phyloP scores from a whole-genome alignment of 2,888 invertebrate species.

The Xylota segnis region DNA sequence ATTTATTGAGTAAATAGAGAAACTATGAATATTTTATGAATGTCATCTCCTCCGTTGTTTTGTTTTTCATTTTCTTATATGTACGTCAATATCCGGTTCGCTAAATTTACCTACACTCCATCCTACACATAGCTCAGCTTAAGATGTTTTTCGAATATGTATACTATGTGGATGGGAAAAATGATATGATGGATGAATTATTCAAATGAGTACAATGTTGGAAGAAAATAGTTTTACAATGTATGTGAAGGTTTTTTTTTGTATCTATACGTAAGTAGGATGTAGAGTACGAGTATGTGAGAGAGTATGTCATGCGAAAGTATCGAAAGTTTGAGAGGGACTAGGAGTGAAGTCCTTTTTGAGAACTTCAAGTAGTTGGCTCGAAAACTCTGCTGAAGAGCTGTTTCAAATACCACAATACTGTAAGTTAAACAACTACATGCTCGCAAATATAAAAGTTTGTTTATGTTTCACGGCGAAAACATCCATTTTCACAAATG shows the following conservation, averaged over 20 bases:
- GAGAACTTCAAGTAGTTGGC: too few relatives aligned
- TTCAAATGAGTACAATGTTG: slow-evolving; percentile 24
- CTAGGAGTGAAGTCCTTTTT: too few relatives aligned
- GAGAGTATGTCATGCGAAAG: too few relatives aligned
- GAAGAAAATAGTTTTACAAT: slow-evolving; percentile 30
- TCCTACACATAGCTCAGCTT: background rate
- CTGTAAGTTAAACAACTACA: too few relatives aligned
- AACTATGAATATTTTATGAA: slow-evolving; percentile 50
- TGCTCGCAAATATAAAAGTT: too few relatives aligned
- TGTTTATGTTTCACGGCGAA: too few relatives aligned
- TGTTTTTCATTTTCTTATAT: slow-evolving; percentile 17
- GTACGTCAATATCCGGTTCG: slow-evolving; percentile 27
- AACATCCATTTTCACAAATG: too few relatives aligned
- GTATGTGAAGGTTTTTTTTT: background rate
- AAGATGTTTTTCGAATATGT: background rate
- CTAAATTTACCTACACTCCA: slow-evolving; percentile 9
- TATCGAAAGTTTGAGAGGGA: too few relatives aligned
- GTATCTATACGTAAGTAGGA: too few relatives aligned
- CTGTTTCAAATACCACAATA: too few relatives aligned
- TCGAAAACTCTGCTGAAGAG: too few relatives aligned
- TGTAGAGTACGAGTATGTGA: background rate
- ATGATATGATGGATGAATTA: slow-evolving; percentile 28
- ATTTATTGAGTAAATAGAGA: slow-evolving; percentile 30
- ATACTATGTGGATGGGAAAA: background rate
- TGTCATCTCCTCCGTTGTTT: slow-evolving; percentile 8